Conservation (phyloP, 2,113 vertebrate genomes). For the Mirza zaza region DNA sequence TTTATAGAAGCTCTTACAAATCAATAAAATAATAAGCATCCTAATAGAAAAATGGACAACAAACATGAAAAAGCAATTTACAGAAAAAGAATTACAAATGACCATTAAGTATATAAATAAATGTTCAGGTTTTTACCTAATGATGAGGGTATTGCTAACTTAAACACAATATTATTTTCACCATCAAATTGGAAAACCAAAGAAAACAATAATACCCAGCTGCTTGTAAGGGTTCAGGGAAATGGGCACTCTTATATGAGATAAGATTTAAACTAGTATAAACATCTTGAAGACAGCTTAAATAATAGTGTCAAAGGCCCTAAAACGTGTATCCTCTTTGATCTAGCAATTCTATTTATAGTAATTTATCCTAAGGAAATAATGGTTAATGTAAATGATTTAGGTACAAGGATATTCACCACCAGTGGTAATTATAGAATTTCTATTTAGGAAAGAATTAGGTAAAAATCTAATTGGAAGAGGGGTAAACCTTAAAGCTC, state of each 20-base stretch:
- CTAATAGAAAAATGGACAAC: slow-evolving; percentile 12
- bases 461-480: neutral
- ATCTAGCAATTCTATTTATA: neutral
- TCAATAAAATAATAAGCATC: slow-evolving; percentile 20
- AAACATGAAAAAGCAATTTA: neutral
- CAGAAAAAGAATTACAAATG: neutral
- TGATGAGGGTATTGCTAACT: neutral
- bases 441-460: neutral
- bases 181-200: slow-evolving; percentile 1
- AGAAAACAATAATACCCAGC: neutral
- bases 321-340: neutral
- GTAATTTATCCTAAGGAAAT: slow-evolving; percentile 15
- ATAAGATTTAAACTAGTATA: neutral
- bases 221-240: neutral
- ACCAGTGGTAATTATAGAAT: neutral
- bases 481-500: neutral
- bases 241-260: neutral
- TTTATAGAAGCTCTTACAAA: neutral
- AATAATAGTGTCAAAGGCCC: neutral
- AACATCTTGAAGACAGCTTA: slow-evolving; percentile 14
- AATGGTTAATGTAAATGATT: neutral
- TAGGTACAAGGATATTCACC: neutral
- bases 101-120: neutral
- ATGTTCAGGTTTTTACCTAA: neutral
- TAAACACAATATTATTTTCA: neutral